Evolutionary conservation across 1,140 invertebrate species (phyloP).

Genomic region (Neelides sp.): DNA sequence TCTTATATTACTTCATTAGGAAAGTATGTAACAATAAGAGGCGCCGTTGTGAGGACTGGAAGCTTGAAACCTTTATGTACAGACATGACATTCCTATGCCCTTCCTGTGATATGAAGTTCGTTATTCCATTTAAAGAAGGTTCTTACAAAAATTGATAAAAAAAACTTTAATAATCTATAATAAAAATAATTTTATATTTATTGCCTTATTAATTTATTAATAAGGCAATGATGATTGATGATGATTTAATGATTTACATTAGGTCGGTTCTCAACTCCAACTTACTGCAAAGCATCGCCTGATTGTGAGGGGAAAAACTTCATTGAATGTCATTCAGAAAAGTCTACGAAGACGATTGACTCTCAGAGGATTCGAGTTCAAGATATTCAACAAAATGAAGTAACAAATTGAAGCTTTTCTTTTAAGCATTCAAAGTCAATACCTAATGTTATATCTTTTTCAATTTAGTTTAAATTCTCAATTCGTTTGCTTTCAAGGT

Average conservation of each 20-base stretch:
- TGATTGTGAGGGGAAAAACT: conserved; percentile 48
- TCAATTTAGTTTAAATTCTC: conserved; percentile 1
- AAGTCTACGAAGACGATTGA: conserved; percentile 57
- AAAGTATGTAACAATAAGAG: conserved; percentile 68
- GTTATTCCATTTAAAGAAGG: too few species aligned
- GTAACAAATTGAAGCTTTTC: conserved; percentile 15
- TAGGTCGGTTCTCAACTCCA: conserved; percentile 46
- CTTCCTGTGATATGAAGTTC: conserved; percentile 51
- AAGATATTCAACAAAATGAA: conserved; percentile 54
- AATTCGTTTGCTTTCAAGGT: conserved; percentile 37
- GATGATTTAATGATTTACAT: too few species aligned
- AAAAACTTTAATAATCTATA: too few species aligned
- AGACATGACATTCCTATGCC: conserved; percentile 63
- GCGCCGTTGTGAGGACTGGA: conserved; percentile 71
- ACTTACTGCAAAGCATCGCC: conserved; percentile 39
- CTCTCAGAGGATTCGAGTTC: conserved; percentile 66
- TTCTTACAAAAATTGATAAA: too few species aligned
- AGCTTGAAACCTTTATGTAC: conserved; percentile 58
- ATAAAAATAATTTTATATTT: too few species aligned
- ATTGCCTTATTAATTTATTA: too few species aligned
- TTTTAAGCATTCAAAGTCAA: not conserved
- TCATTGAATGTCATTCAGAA: conserved; percentile 39
- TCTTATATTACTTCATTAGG: conserved; percentile 43
- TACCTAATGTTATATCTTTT: not conserved
- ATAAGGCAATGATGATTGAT: too few species aligned